Evolutionary conservation across 2,113 vertebrate species (phyloP).

Genomic region (Otus sunia): DNA sequence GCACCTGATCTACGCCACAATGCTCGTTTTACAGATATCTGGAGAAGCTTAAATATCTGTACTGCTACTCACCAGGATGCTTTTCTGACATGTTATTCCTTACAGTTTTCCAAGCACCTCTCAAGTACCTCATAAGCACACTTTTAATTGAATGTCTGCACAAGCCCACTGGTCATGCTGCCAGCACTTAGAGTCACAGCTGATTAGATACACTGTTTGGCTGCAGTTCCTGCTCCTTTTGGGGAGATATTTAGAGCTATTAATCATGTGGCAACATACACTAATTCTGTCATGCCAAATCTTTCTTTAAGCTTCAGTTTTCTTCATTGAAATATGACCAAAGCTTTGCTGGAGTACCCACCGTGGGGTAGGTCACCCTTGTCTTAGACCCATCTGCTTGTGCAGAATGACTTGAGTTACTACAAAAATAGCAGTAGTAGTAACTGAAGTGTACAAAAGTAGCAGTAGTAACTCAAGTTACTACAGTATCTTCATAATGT

Average conservation of each 20-base stretch:
- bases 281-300: background rate
- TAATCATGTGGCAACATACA: background rate
- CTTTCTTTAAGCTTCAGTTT: background rate
- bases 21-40: background rate
- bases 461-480: background rate
- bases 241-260: background rate
- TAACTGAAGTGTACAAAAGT: background rate
- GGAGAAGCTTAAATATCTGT: background rate
- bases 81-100: conserved; percentile 19
- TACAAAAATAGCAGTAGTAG: background rate
- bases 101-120: conserved; percentile 18
- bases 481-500: background rate
- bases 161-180: background rate
- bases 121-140: background rate
- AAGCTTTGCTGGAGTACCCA: background rate
- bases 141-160: background rate
- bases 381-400: background rate
- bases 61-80: background rate
- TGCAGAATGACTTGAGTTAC: background rate
- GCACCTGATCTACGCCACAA: background rate
- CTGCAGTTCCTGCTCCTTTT: background rate
- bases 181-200: background rate
- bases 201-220: background rate
- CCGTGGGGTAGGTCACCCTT: background rate
- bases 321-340: background rate